phyloP scores from a whole-genome alignment of 2,797 vertebrate species.

The Eurystomus glaucurus region DNA sequence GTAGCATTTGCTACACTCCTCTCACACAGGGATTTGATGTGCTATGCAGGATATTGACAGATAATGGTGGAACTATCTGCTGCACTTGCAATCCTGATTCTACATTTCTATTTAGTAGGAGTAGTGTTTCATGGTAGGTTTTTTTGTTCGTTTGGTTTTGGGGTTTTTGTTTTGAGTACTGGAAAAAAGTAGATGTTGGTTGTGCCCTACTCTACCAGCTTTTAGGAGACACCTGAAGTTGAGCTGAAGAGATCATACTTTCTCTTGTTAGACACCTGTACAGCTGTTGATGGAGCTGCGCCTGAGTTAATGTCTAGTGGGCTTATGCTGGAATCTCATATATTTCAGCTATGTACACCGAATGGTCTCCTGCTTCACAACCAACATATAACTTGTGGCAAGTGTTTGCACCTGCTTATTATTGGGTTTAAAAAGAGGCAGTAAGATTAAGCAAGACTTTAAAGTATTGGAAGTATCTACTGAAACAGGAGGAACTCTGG shows the following conservation, averaged over 20 bases:
- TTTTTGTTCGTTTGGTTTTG: neutral
- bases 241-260: neutral
- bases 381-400: rapidly evolving
- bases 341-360: neutral
- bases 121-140: neutral
- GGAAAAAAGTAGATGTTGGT: neutral
- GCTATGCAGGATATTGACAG: neutral
- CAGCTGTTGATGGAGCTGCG: neutral
- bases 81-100: neutral
- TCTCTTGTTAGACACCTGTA: neutral
- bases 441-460: neutral
- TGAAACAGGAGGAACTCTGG: neutral
- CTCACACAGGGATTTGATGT: neutral
- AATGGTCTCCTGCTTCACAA: neutral
- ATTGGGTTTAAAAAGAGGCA: neutral
- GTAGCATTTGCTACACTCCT: neutral
- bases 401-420: neutral
- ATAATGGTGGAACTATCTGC: neutral
- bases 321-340: neutral
- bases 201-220: neutral
- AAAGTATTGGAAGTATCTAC: neutral
- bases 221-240: neutral
- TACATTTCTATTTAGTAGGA: neutral
- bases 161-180: neutral
- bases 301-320: neutral